Base-by-base conservation (phyloP, 2,888 invertebrate genomes). In the Nesidiocoris tenuis region DNA sequence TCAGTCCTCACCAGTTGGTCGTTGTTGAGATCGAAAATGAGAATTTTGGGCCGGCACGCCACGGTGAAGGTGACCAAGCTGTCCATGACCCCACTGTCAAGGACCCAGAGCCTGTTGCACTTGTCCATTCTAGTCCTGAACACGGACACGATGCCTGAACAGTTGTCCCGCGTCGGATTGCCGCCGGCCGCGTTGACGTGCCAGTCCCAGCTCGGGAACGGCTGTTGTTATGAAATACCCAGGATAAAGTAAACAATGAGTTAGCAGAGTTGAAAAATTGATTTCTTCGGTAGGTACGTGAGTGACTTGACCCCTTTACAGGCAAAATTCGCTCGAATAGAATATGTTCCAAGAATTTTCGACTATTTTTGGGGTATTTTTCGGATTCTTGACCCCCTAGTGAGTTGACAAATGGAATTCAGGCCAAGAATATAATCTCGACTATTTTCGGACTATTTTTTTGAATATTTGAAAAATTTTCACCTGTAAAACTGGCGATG, bases 61-160 rank as follows among this genome's bases (percentile, higher is more conserved):
- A 86, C 83, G 67, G 85, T 86, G 81, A 88, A 90, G 82, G 91
- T 89, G 76, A 90, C 90, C 71, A 91, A 83, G 2, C 90, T 90
- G 80, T 90, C 90, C 82, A 88, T 86, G 17, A 91, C 87, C 0
- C 92, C 94, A 1, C 92, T 89, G 84, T 94, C 94, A 75, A 94
- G 84, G 0, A 91, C 90, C 94, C 94, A 94, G 1, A 94, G 85
- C 18, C 94, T 86, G 83, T 93, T 91, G 84, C 94, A 94, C n/a
- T 90, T 88, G 83, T 94, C 94, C 39, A 89, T 85, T 18, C 90
- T 87, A 66, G 90, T 83, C 22, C 94, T 87, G 85, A 94, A 94
- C 61, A 93, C 92, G 0, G 93, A 93, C 74, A 93, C 88, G 24
- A 94, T 83, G 0, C 90, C 89, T 18, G 90, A 89, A 82, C 94